Percentiles rank a stretch among this genome's conserved stretches.
Evolutionary conservation across 2,113 vertebrate species (phyloP).

Genomic region (Anguilla japonica): DNA sequence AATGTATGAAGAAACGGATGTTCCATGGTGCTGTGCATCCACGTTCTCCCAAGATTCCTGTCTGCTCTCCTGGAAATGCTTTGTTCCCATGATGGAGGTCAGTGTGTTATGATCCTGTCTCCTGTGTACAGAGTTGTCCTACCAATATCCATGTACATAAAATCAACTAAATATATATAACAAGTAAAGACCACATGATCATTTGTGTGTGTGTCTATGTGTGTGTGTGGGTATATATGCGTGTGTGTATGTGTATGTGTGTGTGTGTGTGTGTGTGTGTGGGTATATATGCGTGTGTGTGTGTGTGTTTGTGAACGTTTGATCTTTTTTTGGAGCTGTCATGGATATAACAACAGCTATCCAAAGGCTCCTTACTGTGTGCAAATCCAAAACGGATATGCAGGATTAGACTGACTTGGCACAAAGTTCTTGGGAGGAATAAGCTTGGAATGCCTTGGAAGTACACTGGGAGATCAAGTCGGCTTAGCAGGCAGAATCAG

Average conservation of each 20-base stretch:
- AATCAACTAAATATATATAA: conserved; percentile 80
- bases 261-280: too few relatives aligned
- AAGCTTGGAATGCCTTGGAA: too few relatives aligned
- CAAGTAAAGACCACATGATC: conserved; percentile 69
- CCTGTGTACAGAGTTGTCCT: conserved; percentile 94
- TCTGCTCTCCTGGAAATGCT: conserved; percentile 85
- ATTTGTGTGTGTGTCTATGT: conserved; percentile 67
- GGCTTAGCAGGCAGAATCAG: too few relatives aligned
- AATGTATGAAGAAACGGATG: conserved; percentile 66
- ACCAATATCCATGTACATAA: conserved; percentile 82
- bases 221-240: conserved; percentile 43
- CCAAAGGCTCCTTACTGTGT: too few relatives aligned
- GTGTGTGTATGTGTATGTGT: not conserved
- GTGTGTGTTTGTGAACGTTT: too few relatives aligned
- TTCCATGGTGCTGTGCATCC: conserved; percentile 80
- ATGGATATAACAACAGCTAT: too few relatives aligned
- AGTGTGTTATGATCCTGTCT: conserved; percentile 85
- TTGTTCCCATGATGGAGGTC: conserved; percentile 78
- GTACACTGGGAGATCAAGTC: too few relatives aligned
- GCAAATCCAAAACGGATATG: not conserved
- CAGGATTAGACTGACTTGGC: not conserved
- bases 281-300: too few relatives aligned
- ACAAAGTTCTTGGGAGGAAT: not conserved
- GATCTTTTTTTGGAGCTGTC: too few relatives aligned
- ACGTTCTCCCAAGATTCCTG: conserved; percentile 64